Evolutionary conservation across 2,113 vertebrate species (phyloP).

Genomic region (Mugil cephalus): DNA sequence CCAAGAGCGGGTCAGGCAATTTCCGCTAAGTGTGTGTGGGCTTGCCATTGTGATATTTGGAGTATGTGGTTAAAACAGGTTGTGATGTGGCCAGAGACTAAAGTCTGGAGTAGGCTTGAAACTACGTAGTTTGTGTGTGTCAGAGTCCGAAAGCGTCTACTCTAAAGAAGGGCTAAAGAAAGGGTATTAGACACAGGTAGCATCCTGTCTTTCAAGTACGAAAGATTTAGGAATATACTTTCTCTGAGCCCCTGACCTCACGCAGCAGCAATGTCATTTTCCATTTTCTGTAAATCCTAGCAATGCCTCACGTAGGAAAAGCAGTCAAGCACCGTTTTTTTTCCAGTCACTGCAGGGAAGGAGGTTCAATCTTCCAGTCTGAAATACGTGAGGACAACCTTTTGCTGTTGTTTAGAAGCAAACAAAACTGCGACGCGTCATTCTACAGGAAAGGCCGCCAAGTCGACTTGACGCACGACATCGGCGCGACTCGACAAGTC

Average conservation of each 20-base stretch:
- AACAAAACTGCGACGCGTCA: conserved; percentile 5
- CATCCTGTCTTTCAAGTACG: too few relatives aligned
- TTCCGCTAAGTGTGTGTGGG: not conserved
- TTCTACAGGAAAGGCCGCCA: not conserved
- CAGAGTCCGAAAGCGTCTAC: too few relatives aligned
- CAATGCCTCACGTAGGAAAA: not conserved
- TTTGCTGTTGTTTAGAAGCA: conserved; percentile 8
- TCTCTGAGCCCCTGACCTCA: not conserved
- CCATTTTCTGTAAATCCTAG: not conserved
- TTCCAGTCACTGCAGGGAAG: not conserved
- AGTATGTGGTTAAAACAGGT: not conserved
- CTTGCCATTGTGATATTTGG: not conserved
- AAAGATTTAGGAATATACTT: not conserved
- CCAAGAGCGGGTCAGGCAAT: not conserved
- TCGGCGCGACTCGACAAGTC: not conserved
- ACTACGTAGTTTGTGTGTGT: too few relatives aligned
- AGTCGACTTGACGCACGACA: not conserved
- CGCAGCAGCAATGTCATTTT: not conserved
- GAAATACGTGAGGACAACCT: conserved; percentile 10
- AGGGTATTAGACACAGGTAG: too few relatives aligned
- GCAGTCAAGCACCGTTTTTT: conserved; percentile 18
- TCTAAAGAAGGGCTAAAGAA: too few relatives aligned
- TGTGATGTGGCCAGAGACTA: not conserved
- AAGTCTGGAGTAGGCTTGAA: not conserved
- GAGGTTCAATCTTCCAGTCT: not conserved